Evolutionary conservation across 2,888 invertebrate genomes (phyloP).

Genomic region (Apodemia mormo): DNA sequence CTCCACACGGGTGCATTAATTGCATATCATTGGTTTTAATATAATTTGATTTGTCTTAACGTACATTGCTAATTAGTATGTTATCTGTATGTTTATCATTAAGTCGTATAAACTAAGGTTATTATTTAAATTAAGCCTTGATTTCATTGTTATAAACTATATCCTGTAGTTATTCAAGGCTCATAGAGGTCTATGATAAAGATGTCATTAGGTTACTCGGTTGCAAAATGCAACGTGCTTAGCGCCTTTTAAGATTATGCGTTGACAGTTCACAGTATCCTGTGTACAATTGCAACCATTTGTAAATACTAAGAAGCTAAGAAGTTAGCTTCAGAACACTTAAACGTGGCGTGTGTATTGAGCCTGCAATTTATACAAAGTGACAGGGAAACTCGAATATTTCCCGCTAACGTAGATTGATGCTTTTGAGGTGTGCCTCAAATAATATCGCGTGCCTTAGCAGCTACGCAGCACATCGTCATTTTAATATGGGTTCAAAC

Average conservation of each 20-base stretch:
- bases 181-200: neutral
- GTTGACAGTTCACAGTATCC: constrained; percentile 63
- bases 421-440: constrained; percentile 36
- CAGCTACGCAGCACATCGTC: constrained; percentile 47
- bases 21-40: neutral
- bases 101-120: constrained; percentile 5
- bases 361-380: neutral
- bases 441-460: constrained; percentile 41
- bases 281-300: constrained; percentile 46
- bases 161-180: constrained; percentile 7
- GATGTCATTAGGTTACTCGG: constrained; percentile 60
- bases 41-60: constrained; percentile 2
- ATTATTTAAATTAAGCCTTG: constrained; percentile 6
- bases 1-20: too few species aligned
- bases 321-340: neutral
- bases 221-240: constrained; percentile 40
- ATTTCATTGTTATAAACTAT: constrained; percentile 7
- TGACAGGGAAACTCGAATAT: constrained; percentile 25
- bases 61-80: neutral
- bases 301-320: neutral
- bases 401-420: constrained; percentile 28
- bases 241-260: constrained; percentile 58
- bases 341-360: neutral
- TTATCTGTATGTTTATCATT: neutral
- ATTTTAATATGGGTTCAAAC: constrained; percentile 57